A percentile compares a stretch with the other conserved stretches of the same genome.
Conservation (phyloP, 1,140 invertebrate genomes). For the Pogonomyrmex barbatus region DNA sequence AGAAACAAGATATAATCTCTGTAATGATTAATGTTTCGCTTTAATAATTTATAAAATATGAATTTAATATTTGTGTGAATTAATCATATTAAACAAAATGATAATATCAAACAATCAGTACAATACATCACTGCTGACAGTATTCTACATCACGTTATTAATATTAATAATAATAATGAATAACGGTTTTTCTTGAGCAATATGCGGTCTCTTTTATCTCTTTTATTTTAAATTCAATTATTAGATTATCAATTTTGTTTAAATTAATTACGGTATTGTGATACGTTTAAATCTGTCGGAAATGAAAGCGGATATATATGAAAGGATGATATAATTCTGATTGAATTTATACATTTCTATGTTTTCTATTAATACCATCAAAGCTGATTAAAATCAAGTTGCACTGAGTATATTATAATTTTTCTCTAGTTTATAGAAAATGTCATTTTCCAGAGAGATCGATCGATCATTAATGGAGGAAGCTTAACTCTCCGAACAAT, state of each 20-base stretch:
- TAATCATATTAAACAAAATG: conserved; percentile 12
- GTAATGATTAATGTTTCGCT: conserved; percentile 19
- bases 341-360: background rate
- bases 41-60: background rate
- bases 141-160: conserved; percentile 13
- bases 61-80: conserved; percentile 31
- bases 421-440: background rate
- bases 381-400: conserved; percentile 1
- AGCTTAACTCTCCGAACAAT: background rate
- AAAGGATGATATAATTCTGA: background rate
- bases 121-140: background rate
- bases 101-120: conserved; percentile 21
- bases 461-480: background rate
- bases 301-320: background rate
- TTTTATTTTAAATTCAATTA: background rate
- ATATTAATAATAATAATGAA: conserved; percentile 36
- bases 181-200: background rate
- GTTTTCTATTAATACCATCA: conserved; percentile 9
- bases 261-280: conserved; percentile 14
- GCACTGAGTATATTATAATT: background rate
- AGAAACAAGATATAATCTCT: conserved; percentile 1
- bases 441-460: background rate
- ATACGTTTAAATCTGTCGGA: background rate
- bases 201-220: background rate
- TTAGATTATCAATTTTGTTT: background rate